phyloP scores from a whole-genome alignment of 2,888 invertebrate genomes.

The Chrysolina haemoptera region DNA sequence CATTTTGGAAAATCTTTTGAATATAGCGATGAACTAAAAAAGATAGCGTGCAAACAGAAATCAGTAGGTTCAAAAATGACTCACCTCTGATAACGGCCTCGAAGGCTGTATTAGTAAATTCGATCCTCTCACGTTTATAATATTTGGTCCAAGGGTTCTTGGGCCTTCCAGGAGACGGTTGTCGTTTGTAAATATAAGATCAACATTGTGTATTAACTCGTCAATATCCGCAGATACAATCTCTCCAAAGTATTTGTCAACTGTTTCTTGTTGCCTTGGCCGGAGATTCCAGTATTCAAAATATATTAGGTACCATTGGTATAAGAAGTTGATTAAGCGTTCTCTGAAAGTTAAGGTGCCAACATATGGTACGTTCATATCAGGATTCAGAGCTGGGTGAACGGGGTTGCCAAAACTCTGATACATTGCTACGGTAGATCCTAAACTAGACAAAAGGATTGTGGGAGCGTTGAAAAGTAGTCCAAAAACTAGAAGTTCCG shows the following conservation, averaged over 20 bases:
- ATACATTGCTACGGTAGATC: constrained; percentile 35
- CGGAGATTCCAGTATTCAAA: constrained; percentile 34
- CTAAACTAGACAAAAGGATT: constrained; percentile 50
- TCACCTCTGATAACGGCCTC: not conserved
- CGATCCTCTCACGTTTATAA: not conserved
- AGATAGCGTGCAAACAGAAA: too few species aligned
- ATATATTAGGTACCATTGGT: constrained; percentile 25
- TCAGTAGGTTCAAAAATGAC: not conserved
- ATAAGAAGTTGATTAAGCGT: constrained; percentile 50
- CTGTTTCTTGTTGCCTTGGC: constrained; percentile 33
- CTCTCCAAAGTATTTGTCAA: constrained; percentile 36
- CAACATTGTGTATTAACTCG: not conserved
- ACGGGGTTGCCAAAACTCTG: constrained; percentile 40
- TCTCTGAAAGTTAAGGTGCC: constrained; percentile 65
- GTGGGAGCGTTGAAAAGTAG: constrained; percentile 51
- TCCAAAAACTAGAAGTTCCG: constrained; percentile 49
- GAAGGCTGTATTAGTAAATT: not conserved
- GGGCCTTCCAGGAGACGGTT: not conserved
- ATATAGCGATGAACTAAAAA: too few species aligned
- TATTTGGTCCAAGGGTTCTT: not conserved
- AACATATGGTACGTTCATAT: constrained; percentile 45
- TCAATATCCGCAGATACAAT: constrained; percentile 31
- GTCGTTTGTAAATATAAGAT: not conserved
- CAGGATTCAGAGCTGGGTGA: constrained; percentile 50
- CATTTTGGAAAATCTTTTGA: too few species aligned